Base-by-base conservation (phyloP, 2,113 vertebrate species). In the Colinus virginianus region DNA sequence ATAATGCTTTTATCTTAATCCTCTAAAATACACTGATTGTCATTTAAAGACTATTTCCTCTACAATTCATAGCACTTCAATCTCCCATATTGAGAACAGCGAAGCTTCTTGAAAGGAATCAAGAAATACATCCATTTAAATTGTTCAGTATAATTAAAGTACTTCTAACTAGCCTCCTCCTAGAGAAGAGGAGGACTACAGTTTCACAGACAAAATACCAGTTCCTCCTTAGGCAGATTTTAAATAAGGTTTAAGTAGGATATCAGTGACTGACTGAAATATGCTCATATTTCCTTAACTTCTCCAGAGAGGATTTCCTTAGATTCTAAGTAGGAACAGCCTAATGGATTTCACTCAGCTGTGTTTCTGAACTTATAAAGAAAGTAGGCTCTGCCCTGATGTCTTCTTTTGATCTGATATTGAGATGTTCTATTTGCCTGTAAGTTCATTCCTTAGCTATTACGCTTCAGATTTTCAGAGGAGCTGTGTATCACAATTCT, bases 241-340 rank as follows among this genome's bases (percentile, higher is more conserved):
- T 85, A 95, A 91, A 87, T 83, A 79, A 94, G 63, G 55, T 56
- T 95, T 89, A 85, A 94, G 67, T 77, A 42, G 36, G 59, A 87
- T 87, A 87, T 84, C 87, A 63, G 11, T 90, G 84, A 83, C 55
- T 72, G 62, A 72, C 87, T 87, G 70, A 95, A 90, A 89, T 84
- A 71, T 6, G 25, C 36, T 94, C 28, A 25, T 43, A 49, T 82
- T 94, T 82, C 81, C 63, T 84, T 62, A 82, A 74, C 74, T 93
- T 66, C 68, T 93, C 76, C 78, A 83, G 81, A 94, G 70, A 87
- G 59, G 49, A 79, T 72, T 95, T 91, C 63, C 55, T 89, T 53
- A 66, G 55, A 82, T 46, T 94, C 63, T 70, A 83, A 87, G 78
- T 22, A 87, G 46, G 23, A 77, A 81, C 17, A 79, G n/a, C 61